Evolutionary conservation across 2,888 invertebrate species (phyloP).

Genomic region (Hyposoter didymator): DNA sequence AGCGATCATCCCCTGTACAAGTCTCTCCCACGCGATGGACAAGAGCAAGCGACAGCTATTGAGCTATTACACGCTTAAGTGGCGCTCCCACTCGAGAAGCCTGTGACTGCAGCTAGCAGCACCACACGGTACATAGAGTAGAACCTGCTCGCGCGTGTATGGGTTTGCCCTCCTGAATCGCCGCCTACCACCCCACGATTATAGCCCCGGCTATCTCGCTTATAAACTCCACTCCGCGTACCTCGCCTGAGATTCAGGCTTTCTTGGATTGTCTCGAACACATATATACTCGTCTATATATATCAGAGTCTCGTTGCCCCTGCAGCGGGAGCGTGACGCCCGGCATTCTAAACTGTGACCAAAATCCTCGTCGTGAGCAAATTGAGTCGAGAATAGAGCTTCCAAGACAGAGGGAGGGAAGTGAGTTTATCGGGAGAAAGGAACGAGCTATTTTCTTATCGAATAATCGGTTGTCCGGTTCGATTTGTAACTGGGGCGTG

Average conservation of each 20-base stretch:
- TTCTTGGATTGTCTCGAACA: constrained; percentile 19
- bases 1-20: constrained; percentile 51
- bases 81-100: constrained; percentile 70
- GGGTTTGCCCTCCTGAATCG: constrained; percentile 64
- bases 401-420: constrained; percentile 51
- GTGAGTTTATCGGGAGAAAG: constrained; percentile 21
- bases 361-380: constrained; percentile 57
- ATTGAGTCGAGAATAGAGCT: constrained; percentile 60
- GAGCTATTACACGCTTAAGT: constrained; percentile 83
- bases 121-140: constrained; percentile 68
- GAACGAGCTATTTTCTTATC: constrained; percentile 10
- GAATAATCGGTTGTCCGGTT: constrained; percentile 15
- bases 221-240: constrained; percentile 49
- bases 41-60: constrained; percentile 76
- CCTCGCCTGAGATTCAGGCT: constrained; percentile 44
- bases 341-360: constrained; percentile 61
- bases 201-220: constrained; percentile 48
- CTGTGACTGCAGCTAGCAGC: constrained; percentile 74
- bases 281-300: constrained; percentile 17
- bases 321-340: constrained; percentile 64
- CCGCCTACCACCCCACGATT: constrained; percentile 44
- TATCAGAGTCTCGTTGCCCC: constrained; percentile 47
- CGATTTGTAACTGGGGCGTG: not conserved
- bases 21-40: constrained; percentile 53
- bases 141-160: constrained; percentile 37